phyloP scores from a whole-genome alignment of 2,113 vertebrate genomes.

The Steatornis caripensis region DNA sequence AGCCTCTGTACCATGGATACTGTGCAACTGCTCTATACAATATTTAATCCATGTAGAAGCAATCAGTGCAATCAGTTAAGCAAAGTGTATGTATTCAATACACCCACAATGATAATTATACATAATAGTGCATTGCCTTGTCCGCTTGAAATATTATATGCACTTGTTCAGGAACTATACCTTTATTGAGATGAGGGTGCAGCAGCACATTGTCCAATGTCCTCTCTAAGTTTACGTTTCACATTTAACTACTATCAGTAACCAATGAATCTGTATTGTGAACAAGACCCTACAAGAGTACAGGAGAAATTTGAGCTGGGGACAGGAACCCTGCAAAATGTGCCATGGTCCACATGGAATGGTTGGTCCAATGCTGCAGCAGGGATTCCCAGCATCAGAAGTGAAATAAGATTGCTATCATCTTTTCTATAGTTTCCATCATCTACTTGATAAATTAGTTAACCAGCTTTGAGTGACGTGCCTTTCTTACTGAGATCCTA shows the following conservation, averaged over 20 bases:
- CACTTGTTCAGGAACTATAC: background rate
- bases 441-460: background rate
- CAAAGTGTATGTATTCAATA: background rate
- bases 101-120: background rate
- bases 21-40: background rate
- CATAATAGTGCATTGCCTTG: accelerated
- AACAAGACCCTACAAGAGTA: background rate
- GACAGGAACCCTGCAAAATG: accelerated
- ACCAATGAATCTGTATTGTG: background rate
- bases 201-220: accelerated
- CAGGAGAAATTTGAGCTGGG: background rate
- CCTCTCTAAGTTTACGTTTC: background rate
- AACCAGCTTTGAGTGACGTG: background rate
- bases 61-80: background rate
- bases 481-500: background rate
- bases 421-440: background rate
- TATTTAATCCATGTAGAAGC: background rate
- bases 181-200: background rate
- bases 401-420: background rate
- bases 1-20: background rate
- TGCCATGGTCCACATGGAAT: background rate
- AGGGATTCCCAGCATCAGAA: background rate
- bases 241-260: background rate
- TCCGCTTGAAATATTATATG: background rate
- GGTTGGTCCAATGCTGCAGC: background rate